These are phyloP conservation scores for Reticulitermes speratus DNA, from an alignment of 1,140 invertebrate genomes.

Conservation along the genomic window DNA sequence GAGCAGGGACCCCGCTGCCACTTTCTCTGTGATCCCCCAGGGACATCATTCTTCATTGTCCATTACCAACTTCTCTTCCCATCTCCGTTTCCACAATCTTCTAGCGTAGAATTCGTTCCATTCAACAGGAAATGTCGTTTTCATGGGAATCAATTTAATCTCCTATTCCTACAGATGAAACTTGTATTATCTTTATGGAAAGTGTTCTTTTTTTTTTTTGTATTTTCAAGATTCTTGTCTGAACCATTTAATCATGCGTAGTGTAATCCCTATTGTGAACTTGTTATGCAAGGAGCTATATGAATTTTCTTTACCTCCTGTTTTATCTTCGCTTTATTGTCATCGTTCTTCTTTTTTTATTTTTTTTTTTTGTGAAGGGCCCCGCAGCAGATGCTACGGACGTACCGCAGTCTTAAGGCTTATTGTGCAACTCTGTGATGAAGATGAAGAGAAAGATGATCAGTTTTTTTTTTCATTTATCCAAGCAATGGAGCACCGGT, in stretches of 20 bases:
- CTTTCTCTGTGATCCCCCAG: not conserved
- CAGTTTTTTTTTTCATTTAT: too few relatives aligned
- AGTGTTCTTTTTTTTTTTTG: not conserved
- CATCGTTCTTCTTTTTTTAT: too few relatives aligned
- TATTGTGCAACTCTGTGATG: too few relatives aligned
- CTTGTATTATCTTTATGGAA: not conserved
- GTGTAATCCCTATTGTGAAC: not conserved
- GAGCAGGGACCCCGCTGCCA: not conserved
- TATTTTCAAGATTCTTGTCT: too few relatives aligned
- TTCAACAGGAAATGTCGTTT: not conserved
- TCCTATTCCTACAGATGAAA: not conserved
- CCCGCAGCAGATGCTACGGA: too few relatives aligned
- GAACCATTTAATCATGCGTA: not conserved
- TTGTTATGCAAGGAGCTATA: not conserved
- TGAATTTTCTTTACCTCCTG: not conserved
- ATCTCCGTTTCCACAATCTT: not conserved
- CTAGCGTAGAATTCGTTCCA: not conserved
- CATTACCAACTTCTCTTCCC: not conserved
- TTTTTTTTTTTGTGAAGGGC: too few relatives aligned
- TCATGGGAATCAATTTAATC: not conserved
- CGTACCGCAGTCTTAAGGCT: too few relatives aligned
- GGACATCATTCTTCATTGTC: not conserved
- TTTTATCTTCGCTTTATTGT: not conserved
- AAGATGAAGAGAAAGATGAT: too few relatives aligned
- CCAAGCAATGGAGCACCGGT: too few relatives aligned